Conservation (phyloP, 2,888 invertebrate genomes). For the Bhutanitis thaidina region DNA sequence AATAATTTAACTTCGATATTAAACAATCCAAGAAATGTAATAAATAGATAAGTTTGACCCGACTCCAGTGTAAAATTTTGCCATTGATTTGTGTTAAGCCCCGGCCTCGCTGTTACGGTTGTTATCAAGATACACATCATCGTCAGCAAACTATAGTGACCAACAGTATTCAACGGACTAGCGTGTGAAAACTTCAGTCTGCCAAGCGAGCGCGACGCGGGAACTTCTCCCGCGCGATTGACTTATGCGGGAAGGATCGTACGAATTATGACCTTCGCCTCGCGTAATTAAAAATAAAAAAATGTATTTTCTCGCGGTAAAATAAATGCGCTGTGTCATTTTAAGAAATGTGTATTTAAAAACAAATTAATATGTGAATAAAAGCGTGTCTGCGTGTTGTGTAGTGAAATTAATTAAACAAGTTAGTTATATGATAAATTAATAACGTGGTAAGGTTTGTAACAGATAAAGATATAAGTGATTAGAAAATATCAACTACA, state of each 20-base stretch:
- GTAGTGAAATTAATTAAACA: not conserved
- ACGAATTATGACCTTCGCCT: constrained; percentile 14
- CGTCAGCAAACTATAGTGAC: constrained; percentile 66
- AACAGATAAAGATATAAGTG: constrained; percentile 4
- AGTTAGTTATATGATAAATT: not conserved
- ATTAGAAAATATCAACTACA: too few species aligned
- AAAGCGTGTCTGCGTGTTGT: not conserved
- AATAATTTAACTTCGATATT: too few species aligned
- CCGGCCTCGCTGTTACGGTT: constrained; percentile 61
- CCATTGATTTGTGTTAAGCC: constrained; percentile 52
- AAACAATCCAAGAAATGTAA: too few species aligned
- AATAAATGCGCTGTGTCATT: not conserved
- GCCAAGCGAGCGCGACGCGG: constrained; percentile 54
- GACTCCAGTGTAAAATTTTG: constrained; percentile 20
- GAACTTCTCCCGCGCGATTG: constrained; percentile 38
- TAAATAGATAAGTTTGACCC: not conserved
- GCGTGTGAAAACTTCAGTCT: constrained; percentile 59
- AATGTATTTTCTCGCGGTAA: not conserved
- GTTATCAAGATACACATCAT: constrained; percentile 72
- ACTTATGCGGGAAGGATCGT: not conserved
- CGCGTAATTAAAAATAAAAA: constrained; percentile 12
- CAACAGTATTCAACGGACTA: constrained; percentile 46
- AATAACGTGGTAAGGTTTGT: constrained; percentile 20
- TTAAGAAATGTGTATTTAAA: not conserved
- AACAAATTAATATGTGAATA: not conserved